phyloP scores from a whole-genome alignment of 2,888 invertebrate species.

The Priocnemis perturbator region DNA sequence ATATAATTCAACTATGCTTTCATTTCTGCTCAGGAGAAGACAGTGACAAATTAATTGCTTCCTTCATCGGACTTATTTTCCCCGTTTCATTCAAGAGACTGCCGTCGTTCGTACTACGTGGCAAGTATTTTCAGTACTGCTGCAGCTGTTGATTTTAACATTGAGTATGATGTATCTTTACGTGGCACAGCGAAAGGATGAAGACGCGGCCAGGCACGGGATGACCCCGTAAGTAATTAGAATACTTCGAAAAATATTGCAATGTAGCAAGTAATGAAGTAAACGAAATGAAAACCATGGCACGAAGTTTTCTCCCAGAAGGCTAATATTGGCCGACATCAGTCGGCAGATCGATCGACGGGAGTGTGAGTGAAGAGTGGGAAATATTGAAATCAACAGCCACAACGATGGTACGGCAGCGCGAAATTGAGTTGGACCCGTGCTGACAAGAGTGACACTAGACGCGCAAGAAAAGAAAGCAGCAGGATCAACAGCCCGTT shows the following conservation, averaged over 20 bases:
- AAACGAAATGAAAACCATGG: too few species aligned
- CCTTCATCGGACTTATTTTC: background rate
- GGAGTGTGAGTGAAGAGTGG: background rate
- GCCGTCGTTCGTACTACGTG: background rate
- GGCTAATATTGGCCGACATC: too few species aligned
- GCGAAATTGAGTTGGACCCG: background rate
- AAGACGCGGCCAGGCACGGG: too few species aligned
- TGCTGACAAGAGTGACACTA: background rate
- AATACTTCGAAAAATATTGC: too few species aligned
- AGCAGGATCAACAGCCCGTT: slow-evolving; percentile 59
- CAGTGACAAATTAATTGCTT: background rate
- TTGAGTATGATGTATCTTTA: background rate
- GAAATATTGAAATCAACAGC: slow-evolving; percentile 18
- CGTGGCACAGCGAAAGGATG: too few species aligned
- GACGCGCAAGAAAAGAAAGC: slow-evolving; percentile 40
- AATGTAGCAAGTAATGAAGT: too few species aligned
- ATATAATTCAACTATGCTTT: background rate
- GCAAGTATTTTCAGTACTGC: background rate
- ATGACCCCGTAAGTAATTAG: too few species aligned
- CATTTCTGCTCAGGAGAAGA: background rate
- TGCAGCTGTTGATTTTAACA: slow-evolving; percentile 1
- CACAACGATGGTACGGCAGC: slow-evolving; percentile 11
- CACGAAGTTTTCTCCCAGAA: too few species aligned
- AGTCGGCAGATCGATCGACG: too few species aligned
- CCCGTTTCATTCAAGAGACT: too few species aligned